Evolutionary conservation across 64 coral and sea anemone genomes (phyloP).

Genomic region (Exaiptasia diaphana): DNA sequence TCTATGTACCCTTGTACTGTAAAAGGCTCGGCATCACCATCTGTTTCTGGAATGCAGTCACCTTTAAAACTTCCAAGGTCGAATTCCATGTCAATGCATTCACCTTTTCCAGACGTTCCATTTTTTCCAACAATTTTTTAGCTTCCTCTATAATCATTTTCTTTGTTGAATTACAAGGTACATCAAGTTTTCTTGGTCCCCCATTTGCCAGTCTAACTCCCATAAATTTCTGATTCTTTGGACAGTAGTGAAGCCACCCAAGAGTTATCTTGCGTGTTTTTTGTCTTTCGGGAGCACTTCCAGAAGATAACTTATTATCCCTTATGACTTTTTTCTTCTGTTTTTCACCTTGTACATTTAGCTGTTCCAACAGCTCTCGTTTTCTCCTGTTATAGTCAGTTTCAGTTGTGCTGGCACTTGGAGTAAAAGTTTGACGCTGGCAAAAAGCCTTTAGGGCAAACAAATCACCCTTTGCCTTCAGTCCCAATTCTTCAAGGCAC

Average conservation of each 20-base stretch:
- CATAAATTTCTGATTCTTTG: slow-evolving; percentile 28
- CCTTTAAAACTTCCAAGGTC: slow-evolving; percentile 47
- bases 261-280: slow-evolving; percentile 47
- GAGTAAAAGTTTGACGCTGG: slow-evolving; percentile 17
- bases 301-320: background rate
- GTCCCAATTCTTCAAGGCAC: slow-evolving; percentile 30
- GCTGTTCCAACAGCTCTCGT: slow-evolving; percentile 26
- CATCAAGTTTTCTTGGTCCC: slow-evolving; percentile 41
- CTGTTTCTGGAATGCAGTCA: background rate
- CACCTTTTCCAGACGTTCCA: slow-evolving; percentile 25
- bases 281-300: background rate
- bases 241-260: slow-evolving; percentile 51
- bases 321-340: slow-evolving; percentile 18
- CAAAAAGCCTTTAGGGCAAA: slow-evolving; percentile 44
- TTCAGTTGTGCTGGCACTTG: background rate
- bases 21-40: slow-evolving; percentile 14
- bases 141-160: slow-evolving; percentile 12
- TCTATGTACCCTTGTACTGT: slow-evolving; percentile 38
- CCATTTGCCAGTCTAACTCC: slow-evolving; percentile 42
- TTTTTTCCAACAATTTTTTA: slow-evolving; percentile 10
- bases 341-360: slow-evolving; percentile 42
- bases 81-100: slow-evolving; percentile 24
- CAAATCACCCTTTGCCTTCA: slow-evolving; percentile 41
- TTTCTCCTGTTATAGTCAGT: slow-evolving; percentile 38
- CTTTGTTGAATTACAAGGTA: slow-evolving; percentile 2